These are phyloP conservation scores for Anarrhichthys ocellatus DNA, from an alignment of 2,113 vertebrate species.

Conservation along the genomic window DNA sequence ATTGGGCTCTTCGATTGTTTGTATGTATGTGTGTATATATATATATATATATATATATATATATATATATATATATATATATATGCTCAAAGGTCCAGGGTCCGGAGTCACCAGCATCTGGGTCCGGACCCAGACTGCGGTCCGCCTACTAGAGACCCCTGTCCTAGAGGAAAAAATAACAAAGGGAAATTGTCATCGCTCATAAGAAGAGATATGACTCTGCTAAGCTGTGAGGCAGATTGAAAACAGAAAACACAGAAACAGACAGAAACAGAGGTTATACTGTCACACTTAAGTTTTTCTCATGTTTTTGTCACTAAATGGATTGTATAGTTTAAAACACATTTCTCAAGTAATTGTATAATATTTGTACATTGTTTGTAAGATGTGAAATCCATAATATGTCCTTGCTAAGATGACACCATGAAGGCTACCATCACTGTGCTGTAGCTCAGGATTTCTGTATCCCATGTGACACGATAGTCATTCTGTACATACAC, in stretches of 20 bases:
- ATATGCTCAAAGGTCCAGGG: too few species aligned
- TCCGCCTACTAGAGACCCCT: too few species aligned
- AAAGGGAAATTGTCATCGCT: slow-evolving; percentile 43
- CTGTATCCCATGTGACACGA: neutral
- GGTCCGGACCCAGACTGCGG: too few species aligned
- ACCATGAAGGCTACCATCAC: neutral
- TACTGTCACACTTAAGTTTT: neutral
- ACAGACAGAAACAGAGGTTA: slow-evolving; percentile 10
- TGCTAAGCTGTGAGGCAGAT: slow-evolving; percentile 4
- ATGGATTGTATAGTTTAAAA: neutral
- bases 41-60: too few species aligned
- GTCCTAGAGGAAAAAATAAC: slow-evolving; percentile 26
- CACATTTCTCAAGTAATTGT: neutral
- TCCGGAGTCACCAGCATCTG: too few species aligned
- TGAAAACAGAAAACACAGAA: slow-evolving; percentile 9
- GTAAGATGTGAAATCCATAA: neutral
- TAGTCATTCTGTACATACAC: neutral
- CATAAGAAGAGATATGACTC: slow-evolving; percentile 39
- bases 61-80: too few species aligned
- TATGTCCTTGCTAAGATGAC: neutral
- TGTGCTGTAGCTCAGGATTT: neutral
- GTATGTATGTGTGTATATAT: too few species aligned
- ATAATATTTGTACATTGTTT: neutral
- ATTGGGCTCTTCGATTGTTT: too few species aligned
- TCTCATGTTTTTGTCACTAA: neutral